Percentiles rank a stretch among this genome's conserved stretches.
Evolutionary conservation across 1,140 invertebrate species (phyloP).

Genomic region (Adoxophyes honmai): DNA sequence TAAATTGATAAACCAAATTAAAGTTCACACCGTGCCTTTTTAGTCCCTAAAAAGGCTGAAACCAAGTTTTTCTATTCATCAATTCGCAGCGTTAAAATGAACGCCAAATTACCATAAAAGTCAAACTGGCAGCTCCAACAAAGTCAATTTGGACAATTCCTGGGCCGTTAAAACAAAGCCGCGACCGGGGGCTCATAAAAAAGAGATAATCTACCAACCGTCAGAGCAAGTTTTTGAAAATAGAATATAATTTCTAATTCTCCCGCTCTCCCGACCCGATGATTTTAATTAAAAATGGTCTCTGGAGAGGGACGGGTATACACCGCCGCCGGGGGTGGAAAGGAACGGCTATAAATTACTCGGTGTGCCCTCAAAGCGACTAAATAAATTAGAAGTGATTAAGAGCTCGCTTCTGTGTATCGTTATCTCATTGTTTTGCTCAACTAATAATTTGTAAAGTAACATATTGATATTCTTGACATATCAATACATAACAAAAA

Average conservation of each 20-base stretch:
- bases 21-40: no score
- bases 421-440: slow-evolving; percentile 49
- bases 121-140: slow-evolving; percentile 38
- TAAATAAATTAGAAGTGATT: slow-evolving; percentile 77
- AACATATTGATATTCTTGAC: no score
- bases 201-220: slow-evolving; percentile 74
- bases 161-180: slow-evolving; percentile 64
- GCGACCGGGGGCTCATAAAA: slow-evolving; percentile 72
- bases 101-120: slow-evolving; percentile 61
- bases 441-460: no score
- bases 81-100: slow-evolving; percentile 41
- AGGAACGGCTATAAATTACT: slow-evolving; percentile 66
- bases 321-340: slow-evolving; percentile 42
- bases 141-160: slow-evolving; percentile 68
- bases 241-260: slow-evolving; percentile 78
- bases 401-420: slow-evolving; percentile 68
- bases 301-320: slow-evolving; percentile 53
- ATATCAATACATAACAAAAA: no score
- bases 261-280: slow-evolving; percentile 56
- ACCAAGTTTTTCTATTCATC: background rate
- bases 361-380: slow-evolving; percentile 56
- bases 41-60: no score
- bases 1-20: no score
- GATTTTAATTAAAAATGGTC: slow-evolving; percentile 77
- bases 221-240: slow-evolving; percentile 75